Base-by-base conservation (phyloP, 1,140 invertebrate genomes). In the Nymphalis io region DNA sequence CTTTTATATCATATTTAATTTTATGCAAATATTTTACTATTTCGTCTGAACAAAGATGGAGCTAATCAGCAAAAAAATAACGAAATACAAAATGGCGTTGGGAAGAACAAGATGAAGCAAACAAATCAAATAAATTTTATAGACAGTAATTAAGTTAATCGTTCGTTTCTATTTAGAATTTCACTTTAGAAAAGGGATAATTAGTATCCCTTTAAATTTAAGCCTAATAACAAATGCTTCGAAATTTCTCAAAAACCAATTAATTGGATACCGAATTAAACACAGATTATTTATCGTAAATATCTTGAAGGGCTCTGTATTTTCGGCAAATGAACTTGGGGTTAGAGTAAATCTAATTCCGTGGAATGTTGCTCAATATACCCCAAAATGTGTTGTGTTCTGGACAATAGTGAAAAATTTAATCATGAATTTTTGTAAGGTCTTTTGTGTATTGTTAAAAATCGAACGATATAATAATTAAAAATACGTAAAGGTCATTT, bases 141-240 rank as follows among this genome's bases (percentile, higher is more conserved):
- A 20, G 48, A 21, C 48, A n/a, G 18, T 4, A 46, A 46, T 21
- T 12, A 21, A 21, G 0, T 53, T 12, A 53, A 53, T 53, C 48
- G 46, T 1, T 15, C 46, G 10, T 21, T 53, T 20, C 48, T 53
- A 53, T 53, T 53, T 23, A 53, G 48, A n/a, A 53, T 53, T 53
- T 20, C 48, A 53, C 20, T 53, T 21, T 13, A 20, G 48, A 15
- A 53, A 53, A 3, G 18, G 48, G 20, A 53, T 53, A 53, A 53
- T 53, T 53, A 53, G 48, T 21, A 53, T 53, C 1, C 20, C 11
- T 21, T 53, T 53, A 53, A 53, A 53, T 53, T 53, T 23, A 53
- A 21, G 20, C 18, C 48, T 53, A 53, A 53, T 53, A 53, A 53
- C 48, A 53, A 53, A 53, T 53, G 48, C 48, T 21, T 0, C 11